Percentiles rank a stretch among this genome's conserved stretches.
phyloP scores from a whole-genome alignment of 2,797 vertebrate genomes.

The Ataeniobius toweri region DNA sequence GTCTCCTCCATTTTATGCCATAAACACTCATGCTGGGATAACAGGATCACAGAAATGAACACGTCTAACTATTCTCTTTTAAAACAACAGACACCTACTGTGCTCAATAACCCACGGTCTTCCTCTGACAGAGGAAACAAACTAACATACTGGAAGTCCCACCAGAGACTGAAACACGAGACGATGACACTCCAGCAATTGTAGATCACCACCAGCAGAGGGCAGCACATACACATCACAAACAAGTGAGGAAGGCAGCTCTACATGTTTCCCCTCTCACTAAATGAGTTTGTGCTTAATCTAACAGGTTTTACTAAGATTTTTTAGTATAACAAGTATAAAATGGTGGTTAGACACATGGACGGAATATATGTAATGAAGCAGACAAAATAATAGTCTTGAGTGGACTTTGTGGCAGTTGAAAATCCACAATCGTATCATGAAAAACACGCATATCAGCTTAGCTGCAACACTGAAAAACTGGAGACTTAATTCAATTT shows the following conservation, averaged over 20 bases:
- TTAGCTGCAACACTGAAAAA: neutral
- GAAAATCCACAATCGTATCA: too few species aligned
- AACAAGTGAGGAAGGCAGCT: conserved; percentile 9
- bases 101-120: neutral
- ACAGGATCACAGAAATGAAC: neutral
- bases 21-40: neutral
- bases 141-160: conserved; percentile 29
- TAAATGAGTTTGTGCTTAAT: neutral
- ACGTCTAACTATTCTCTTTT: neutral
- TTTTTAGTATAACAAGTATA: neutral
- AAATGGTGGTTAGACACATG: neutral
- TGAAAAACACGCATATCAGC: neutral
- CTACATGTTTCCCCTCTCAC: neutral
- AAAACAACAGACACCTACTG: neutral
- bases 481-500: neutral
- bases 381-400: too few species aligned
- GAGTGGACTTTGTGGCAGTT: neutral
- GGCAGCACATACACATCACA: conserved; percentile 32
- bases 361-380: neutral
- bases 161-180: conserved; percentile 37
- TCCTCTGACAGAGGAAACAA: neutral
- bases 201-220: conserved; percentile 50
- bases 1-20: neutral
- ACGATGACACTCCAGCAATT: conserved; percentile 39
- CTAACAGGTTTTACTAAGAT: neutral